These are phyloP conservation scores for Anadara kagoshimensis DNA, from an alignment of 1,140 invertebrate genomes.

Conservation along the genomic window DNA sequence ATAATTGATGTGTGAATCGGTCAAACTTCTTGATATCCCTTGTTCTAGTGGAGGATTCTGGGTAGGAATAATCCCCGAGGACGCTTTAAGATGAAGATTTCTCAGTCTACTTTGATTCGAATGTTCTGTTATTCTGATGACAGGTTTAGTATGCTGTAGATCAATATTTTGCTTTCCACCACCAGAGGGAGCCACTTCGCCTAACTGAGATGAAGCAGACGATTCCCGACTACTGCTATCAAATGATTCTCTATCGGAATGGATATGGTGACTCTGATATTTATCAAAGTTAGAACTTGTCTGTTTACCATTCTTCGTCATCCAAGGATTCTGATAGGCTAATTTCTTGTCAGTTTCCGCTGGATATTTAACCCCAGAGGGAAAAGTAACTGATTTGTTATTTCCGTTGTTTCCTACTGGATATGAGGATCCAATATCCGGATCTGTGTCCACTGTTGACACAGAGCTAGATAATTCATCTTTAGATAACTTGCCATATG, in stretches of 20 bases:
- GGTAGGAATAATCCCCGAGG: background rate
- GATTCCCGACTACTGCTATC: constrained; percentile 24
- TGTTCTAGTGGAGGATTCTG: background rate
- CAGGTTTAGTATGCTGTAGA: constrained; percentile 81
- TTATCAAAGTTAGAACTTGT: no score
- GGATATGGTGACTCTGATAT: background rate
- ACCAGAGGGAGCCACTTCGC: background rate
- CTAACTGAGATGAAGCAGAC: constrained; percentile 14
- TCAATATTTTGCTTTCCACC: no score
- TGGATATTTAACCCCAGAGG: no score
- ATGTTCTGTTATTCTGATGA: constrained; percentile 91
- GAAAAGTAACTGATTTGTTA: no score
- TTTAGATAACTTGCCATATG: no score
- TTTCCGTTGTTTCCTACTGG: no score
- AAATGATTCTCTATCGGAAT: constrained; percentile 16
- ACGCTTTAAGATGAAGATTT: constrained; percentile 1
- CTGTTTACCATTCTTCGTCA: no score
- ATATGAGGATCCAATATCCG: no score
- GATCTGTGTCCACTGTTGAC: no score
- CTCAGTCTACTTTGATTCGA: background rate
- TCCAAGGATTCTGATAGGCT: no score
- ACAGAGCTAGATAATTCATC: no score
- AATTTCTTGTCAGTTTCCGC: no score
- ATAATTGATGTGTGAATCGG: constrained; percentile 96
- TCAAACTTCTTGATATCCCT: constrained; percentile 84